phyloP scores from a whole-genome alignment of 1,140 invertebrate genomes.

The Formica selysi region DNA sequence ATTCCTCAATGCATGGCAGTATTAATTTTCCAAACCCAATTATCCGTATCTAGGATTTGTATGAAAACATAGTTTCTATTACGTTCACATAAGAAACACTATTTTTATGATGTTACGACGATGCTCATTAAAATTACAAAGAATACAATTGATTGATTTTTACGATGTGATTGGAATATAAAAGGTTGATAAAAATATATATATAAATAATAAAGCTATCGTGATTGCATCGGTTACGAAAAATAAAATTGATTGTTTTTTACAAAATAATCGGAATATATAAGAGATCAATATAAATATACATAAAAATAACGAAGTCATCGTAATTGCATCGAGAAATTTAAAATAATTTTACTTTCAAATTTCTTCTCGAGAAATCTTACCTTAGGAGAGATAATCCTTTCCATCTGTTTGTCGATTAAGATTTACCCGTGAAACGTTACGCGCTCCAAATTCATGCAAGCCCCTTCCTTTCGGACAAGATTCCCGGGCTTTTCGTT shows the following conservation, averaged over 20 bases:
- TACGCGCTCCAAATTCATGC: slow-evolving; percentile 62
- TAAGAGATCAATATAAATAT: neutral
- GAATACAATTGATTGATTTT: no score
- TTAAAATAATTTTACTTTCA: neutral
- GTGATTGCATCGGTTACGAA: neutral
- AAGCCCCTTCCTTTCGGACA: slow-evolving; percentile 50
- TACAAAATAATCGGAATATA: no score
- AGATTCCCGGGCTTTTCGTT: slow-evolving; percentile 65
- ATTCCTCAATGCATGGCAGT: slow-evolving; percentile 26
- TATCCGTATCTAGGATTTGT: neutral
- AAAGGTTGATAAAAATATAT: neutral
- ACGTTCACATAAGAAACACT: neutral
- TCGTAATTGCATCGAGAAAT: neutral
- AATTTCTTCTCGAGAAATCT: neutral
- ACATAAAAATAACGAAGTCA: neutral
- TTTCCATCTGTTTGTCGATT: neutral
- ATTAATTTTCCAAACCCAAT: slow-evolving; percentile 48
- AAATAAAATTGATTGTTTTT: neutral
- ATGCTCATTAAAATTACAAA: no score
- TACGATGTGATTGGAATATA: no score
- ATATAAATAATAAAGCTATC: neutral
- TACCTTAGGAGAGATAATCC: neutral
- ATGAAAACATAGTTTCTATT: neutral
- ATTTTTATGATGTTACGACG: no score
- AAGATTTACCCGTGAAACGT: neutral